Base-by-base conservation (phyloP, 2,797 vertebrate genomes). In the Cossypha polioptera region DNA sequence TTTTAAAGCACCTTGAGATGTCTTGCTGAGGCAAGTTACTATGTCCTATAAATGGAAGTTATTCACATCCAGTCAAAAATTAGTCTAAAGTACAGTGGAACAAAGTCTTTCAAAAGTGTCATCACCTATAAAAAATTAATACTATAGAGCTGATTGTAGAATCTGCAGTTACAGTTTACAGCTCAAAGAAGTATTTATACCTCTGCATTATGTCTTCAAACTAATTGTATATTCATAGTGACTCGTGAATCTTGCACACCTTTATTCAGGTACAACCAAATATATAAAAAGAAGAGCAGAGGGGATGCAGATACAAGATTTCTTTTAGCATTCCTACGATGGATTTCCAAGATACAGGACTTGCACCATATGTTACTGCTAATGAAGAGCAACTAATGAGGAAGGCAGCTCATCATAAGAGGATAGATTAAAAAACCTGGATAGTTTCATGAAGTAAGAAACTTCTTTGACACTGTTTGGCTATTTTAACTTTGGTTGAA, bases 1-100 rank as follows among this genome's bases (percentile, higher is more conserved):
- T 75, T 80, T 51, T 83, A 90, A 92, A 92, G n/a, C 75, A 95
- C 90, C 93, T 96, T 94, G 93, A 94, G 43, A 75, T 62, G 47
- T 78, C 91, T 90, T 86, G 62, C 57, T 78, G 85, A 91, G 61
- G 38, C 82, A 89, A 82, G 59, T 31, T 92, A 77, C 45, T 50
- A 12, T 68, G 68, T 68, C 42, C 82, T 90, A 31, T 77, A 90
- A 91, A 83, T 58, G 54, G 61, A 94, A 86, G 54, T n/a, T 90
- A 45, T 63, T 90, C 31, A n/a, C 38, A 31, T 72, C 59, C 45
- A 71, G 36, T 62, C 69, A 86, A 58, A 88, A 92, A 86, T 75
- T 2, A 73, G 28, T 58, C 35, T 45, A 22, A 86, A 90, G 31
- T 50, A 74, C 13, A 83, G 36, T 21, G 67, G 53, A 82, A 55